Conservation (phyloP, 2,113 vertebrate species). For the rabbit (Oryctolagus cuniculus) region DNA sequence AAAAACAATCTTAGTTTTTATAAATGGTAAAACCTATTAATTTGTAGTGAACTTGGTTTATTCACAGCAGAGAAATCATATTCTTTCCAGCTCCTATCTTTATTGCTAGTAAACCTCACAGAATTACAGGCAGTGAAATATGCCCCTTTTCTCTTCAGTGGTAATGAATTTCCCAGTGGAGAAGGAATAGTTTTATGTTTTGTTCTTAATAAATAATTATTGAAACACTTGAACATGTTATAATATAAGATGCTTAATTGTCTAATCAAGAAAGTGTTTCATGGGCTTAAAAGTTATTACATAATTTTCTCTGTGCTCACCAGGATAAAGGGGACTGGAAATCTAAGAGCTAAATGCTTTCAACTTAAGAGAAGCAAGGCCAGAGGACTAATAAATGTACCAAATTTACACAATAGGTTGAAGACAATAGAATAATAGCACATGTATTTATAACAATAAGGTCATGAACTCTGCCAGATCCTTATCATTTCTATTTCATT, state of each 20-base stretch:
- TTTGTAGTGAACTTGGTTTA: conserved; percentile 70
- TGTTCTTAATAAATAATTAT: conserved; percentile 37
- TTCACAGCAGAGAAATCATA: conserved; percentile 56
- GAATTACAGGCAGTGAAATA: conserved; percentile 60
- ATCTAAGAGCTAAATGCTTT: background rate
- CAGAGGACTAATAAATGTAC: background rate
- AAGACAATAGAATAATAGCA: background rate
- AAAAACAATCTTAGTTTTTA: conserved; percentile 71
- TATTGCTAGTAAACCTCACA: conserved; percentile 24
- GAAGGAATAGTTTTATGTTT: conserved; percentile 49
- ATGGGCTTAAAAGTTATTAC: background rate
- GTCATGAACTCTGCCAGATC: background rate
- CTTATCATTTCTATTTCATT: background rate
- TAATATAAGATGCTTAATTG: conserved; percentile 48
- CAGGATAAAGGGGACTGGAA: background rate
- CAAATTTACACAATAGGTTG: background rate
- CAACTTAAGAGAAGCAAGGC: conserved; percentile 30
- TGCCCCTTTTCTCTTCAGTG: conserved; percentile 31
- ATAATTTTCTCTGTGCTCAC: background rate
- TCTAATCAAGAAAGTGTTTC: conserved; percentile 8
- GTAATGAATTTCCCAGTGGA: conserved; percentile 55
- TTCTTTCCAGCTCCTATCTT: conserved; percentile 55
- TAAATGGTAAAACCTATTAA: conserved; percentile 56
- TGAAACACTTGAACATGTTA: conserved; percentile 55
- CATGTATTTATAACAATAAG: background rate